Base-by-base conservation (phyloP, 2,797 vertebrate species). In the Notoglanidium macrostoma region DNA sequence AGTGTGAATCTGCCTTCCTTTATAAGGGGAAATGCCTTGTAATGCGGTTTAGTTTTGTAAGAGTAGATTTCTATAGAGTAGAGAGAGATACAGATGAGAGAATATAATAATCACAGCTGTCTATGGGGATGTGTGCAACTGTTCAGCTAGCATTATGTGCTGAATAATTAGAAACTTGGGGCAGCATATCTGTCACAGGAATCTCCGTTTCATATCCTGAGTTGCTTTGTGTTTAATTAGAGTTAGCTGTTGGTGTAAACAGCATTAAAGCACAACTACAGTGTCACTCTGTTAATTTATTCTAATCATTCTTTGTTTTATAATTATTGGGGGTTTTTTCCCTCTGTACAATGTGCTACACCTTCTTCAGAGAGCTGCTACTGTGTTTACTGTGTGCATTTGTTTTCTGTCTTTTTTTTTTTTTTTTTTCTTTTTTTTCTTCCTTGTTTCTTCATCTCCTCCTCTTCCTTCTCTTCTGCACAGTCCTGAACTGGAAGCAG, bases 221-320 rank as follows among this genome's bases (percentile, higher is more conserved):
- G 79, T 81, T 61, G 57, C 57, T 81, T 81, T 63, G 57, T 61
- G 57, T 61, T 84, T 82, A 57, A 78, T 83, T 83, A 73, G 65
- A 67, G 19, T 68, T 7, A 55, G 1, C 87, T 85, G 89, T 89
- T 87, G 74, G 86, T 90, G 32, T 84, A 76, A 72, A 89, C 91
- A 88, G 84, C 90, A 92, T 91, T 92, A 95, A 97, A 98, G 97
- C 97, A 98, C 97, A 98, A 96, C 89, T 85, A 85, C 88, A 26
- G 51, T 80, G 65, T 87, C 77, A 59, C 35, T 88, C 49, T 87
- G 72, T 55, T 91, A 23, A 87, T 92, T 93, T 92, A 91, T 90
- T 88, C 40, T 87, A 59, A 61, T 26, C 86, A 85, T 92, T 93
- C 84, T 68, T 90, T 92, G 86, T 87, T 88, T 77, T 78, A 14